Evolutionary conservation across 2,888 invertebrate species (phyloP).

Genomic region (Tetranychus piercei): DNA sequence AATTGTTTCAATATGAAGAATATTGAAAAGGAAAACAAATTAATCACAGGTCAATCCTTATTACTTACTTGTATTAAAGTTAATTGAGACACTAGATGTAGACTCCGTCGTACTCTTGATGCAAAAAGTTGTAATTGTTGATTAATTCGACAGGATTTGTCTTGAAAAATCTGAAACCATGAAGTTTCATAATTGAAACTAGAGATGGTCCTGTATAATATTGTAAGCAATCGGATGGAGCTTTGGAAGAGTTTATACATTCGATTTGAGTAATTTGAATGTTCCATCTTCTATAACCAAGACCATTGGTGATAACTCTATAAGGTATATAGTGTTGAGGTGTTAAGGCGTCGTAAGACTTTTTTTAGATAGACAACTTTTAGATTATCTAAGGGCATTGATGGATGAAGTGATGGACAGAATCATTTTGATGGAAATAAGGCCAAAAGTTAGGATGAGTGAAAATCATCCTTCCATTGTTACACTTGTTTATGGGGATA

Average conservation of each 20-base stretch:
- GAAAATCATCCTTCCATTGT: not conserved
- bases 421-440: not conserved
- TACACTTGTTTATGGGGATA: not conserved
- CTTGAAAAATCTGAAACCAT: slow-evolving; percentile 30
- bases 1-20: too few relatives aligned
- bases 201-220: slow-evolving; percentile 54
- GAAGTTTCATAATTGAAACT: slow-evolving; percentile 58
- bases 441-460: not conserved
- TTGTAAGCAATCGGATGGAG: slow-evolving; percentile 44
- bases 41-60: too few relatives aligned
- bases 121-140: too few relatives aligned
- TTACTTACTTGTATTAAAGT: too few relatives aligned
- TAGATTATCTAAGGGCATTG: not conserved
- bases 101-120: too few relatives aligned
- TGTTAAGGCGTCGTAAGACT: not conserved
- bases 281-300: slow-evolving; percentile 25
- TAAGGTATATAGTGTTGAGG: too few relatives aligned
- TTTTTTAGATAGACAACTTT: not conserved
- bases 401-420: not conserved
- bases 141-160: not conserved
- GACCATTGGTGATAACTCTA: slow-evolving; percentile 22
- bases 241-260: slow-evolving; percentile 24
- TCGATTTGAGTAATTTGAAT: slow-evolving; percentile 25
- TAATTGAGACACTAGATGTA: too few relatives aligned
- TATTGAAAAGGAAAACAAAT: too few relatives aligned